Evolutionary conservation across 2,797 vertebrate genomes (phyloP).

Genomic region (Meriones psammophilus): DNA sequence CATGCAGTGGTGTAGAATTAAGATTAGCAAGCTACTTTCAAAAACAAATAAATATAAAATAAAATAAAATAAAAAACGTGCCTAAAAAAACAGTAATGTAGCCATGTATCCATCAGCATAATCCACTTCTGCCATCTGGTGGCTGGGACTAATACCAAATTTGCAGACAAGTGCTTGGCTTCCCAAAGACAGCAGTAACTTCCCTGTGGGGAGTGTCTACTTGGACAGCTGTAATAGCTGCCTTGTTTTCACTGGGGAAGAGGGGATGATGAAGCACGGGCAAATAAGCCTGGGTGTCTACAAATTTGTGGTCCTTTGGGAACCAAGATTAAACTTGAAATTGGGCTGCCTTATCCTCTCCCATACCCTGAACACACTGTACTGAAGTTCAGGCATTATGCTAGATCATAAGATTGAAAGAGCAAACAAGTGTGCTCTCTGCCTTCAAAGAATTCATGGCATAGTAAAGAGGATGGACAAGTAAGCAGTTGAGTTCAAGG

Average conservation of each 20-base stretch:
- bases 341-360: background rate
- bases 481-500: conserved; percentile 28
- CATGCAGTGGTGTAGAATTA: conserved; percentile 72
- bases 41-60: background rate
- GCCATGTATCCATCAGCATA: conserved; percentile 68
- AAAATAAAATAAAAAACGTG: conserved; percentile 5
- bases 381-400: background rate
- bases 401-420: background rate
- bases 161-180: background rate
- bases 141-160: conserved; percentile 78
- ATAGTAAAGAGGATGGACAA: background rate
- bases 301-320: conserved; percentile 8
- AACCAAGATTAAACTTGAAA: conserved; percentile 24
- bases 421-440: background rate
- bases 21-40: conserved; percentile 77
- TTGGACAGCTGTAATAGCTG: conserved; percentile 57
- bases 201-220: conserved; percentile 32
- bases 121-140: conserved; percentile 89
- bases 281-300: background rate
- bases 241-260: background rate
- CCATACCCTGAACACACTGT: conserved; percentile 8
- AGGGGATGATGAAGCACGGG: background rate
- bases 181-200: background rate
- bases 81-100: conserved; percentile 59
- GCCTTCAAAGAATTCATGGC: background rate